Evolutionary conservation across 2,797 vertebrate genomes (phyloP), one percentile per base, ranked within the genome.

Genomic region (Toxotes lorentzi): DNA sequence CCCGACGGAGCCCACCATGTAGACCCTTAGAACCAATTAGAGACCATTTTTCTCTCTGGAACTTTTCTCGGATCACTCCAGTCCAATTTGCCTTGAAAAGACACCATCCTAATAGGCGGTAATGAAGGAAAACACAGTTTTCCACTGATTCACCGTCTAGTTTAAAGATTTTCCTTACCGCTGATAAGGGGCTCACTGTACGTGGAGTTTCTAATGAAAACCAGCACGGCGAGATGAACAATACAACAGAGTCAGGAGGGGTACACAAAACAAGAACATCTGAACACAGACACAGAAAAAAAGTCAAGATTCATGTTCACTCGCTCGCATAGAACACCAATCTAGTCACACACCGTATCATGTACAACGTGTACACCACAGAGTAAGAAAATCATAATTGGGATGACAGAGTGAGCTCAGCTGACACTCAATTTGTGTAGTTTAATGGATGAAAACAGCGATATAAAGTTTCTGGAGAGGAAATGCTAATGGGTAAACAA

Each of bases 1-100:
- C 82, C 81, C 59, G 41, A 59, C 41, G 43, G 88, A 30, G 50
- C 79, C 84, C 77, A 60, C 71, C 41, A 2, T 54, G 68, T 69
- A 86, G 83, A 89, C 88, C 91, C 91, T 93, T 92, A 92, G 86
- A 95, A 88, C 86, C 89, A 94, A 95, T 95, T 93, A 94, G 54
- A 79, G 66, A 76, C 81, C 82, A 80, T 87, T 82, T 56, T 56
- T 80, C 90, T 79, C 78, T 82, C 61, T 78, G 83, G 83, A 92
- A 88, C 73, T 83, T 85, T 85, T 82, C 82, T 93, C 73, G 70
- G 73, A 89, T 89, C 82, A 86, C 78, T 92, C 89, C 47, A 6
- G 73, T 92, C 83, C 89, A 90, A 90, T 94, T 88, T 92, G 71
- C 79, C 76, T 82, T 56, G 84, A 86, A 89, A 89, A 89, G 87